These are phyloP conservation scores for Drosophila antonietae DNA, from an alignment of 2,888 invertebrate species.

Conservation along the genomic window DNA sequence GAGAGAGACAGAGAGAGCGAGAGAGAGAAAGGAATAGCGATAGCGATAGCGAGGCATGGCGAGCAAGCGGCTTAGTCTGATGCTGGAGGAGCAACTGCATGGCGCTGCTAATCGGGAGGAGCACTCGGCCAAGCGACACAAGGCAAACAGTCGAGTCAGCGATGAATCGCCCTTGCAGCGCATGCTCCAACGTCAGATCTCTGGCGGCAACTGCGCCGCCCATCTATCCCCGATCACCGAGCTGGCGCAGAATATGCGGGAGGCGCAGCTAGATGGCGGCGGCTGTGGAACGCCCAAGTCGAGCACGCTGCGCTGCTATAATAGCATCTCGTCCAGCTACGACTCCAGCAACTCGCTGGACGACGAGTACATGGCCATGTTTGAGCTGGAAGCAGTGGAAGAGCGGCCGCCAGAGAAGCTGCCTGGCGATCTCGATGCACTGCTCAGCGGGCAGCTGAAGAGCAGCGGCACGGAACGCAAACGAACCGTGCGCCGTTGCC, in stretches of 20 bases:
- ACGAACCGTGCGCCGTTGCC: slow-evolving; percentile 83
- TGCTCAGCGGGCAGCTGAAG: slow-evolving; percentile 87
- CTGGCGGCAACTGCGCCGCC: slow-evolving; percentile 3
- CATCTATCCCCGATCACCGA: slow-evolving; percentile 67
- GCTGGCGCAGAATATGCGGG: slow-evolving; percentile 55
- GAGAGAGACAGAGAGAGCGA: no score
- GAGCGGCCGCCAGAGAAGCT: slow-evolving; percentile 62
- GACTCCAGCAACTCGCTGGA: slow-evolving; percentile 87
- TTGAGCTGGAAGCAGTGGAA: slow-evolving; percentile 85
- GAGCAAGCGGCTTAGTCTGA: slow-evolving; percentile 41
- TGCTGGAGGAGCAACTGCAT: slow-evolving; percentile 28
- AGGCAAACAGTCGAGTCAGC: neutral
- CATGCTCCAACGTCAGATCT: slow-evolving; percentile 49
- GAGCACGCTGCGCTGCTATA: slow-evolving; percentile 82
- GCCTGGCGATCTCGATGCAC: slow-evolving; percentile 86
- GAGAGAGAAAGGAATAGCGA: neutral
- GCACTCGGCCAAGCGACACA: slow-evolving; percentile 51
- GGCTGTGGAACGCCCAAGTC: slow-evolving; percentile 59
- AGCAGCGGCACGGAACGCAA: slow-evolving; percentile 58
- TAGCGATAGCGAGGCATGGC: slow-evolving; percentile 23
- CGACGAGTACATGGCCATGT: slow-evolving; percentile 87
- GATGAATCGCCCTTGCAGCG: slow-evolving; percentile 51
- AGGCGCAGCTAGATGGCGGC: slow-evolving; percentile 25
- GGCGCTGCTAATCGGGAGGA: slow-evolving; percentile 15
- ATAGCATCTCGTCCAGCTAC: slow-evolving; percentile 85